A percentile compares a stretch with the other conserved stretches of the same genome.
Conservation (phyloP, 1,140 invertebrate species). For the Dolichoris vasculosae region DNA sequence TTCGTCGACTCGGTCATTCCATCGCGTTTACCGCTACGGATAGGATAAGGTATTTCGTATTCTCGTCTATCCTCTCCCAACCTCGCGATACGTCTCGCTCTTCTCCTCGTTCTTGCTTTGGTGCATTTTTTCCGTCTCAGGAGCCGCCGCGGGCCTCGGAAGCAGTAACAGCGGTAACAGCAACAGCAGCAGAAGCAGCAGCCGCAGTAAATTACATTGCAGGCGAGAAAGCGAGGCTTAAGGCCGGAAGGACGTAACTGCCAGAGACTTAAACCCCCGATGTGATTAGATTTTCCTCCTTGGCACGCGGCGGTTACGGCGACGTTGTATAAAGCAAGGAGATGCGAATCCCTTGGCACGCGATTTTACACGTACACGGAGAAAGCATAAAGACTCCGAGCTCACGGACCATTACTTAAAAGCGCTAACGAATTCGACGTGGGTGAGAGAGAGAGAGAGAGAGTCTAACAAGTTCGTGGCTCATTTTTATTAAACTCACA, state of each 20-base stretch:
- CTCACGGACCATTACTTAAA: not conserved
- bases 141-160: not conserved
- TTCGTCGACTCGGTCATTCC: not conserved
- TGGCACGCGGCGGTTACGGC: not conserved
- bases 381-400: not conserved
- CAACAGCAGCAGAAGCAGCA: too few relatives aligned
- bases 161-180: conserved; percentile 6
- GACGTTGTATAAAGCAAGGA: not conserved
- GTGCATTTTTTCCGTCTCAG: not conserved
- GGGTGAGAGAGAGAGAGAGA: not conserved
- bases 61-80: not conserved
- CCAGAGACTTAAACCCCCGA: conserved; percentile 29
- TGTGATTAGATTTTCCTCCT: conserved; percentile 51
- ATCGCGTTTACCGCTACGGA: not conserved
- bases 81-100: too few relatives aligned
- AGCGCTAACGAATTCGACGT: not conserved
- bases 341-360: not conserved
- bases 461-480: not conserved
- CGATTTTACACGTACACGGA: not conserved
- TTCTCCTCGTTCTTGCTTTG: not conserved
- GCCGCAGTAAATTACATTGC: conserved; percentile 18
- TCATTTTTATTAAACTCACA: conserved; percentile 22
- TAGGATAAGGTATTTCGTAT: conserved; percentile 7
- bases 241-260: conserved; percentile 45
- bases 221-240: conserved; percentile 36